Percentiles rank a stretch among this genome's conserved stretches.
Evolutionary conservation across 2,888 invertebrate species (phyloP).

Genomic region (Synergus japonicus): DNA sequence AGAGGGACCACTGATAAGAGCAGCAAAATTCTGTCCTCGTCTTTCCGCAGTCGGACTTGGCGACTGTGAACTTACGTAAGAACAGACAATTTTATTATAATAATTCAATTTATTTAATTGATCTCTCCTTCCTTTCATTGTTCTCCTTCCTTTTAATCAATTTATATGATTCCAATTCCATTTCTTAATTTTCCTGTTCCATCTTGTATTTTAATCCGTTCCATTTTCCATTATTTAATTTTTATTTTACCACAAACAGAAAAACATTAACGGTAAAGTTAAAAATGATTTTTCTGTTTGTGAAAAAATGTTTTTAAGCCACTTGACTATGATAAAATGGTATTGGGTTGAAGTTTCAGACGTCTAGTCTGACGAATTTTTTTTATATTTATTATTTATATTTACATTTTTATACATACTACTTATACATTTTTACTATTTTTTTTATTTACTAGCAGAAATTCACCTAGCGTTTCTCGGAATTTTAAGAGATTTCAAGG

Average conservation of each 20-base stretch:
- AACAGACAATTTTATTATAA: neutral
- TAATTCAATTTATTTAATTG: neutral
- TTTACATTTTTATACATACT: too few species aligned
- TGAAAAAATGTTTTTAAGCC: neutral
- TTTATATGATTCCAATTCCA: neutral
- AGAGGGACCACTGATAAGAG: conserved; percentile 65
- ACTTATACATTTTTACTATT: too few species aligned
- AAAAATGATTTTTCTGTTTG: neutral
- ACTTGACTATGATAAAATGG: neutral
- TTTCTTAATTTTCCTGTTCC: neutral
- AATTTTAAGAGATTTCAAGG: too few species aligned
- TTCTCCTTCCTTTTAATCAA: too few species aligned
- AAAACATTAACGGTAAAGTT: neutral
- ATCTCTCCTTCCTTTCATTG: too few species aligned
- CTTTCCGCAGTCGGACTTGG: conserved; percentile 71
- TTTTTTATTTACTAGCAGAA: too few species aligned
- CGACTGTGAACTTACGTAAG: conserved; percentile 72
- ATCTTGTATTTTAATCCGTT: neutral
- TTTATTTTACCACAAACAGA: neutral
- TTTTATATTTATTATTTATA: too few species aligned
- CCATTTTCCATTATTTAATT: neutral
- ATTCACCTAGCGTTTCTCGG: too few species aligned
- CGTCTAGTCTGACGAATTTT: too few species aligned
- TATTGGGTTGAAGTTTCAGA: too few species aligned
- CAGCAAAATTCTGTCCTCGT: conserved; percentile 68